phyloP scores from a whole-genome alignment of 2,797 vertebrate genomes.

The Chiroxiphia lanceolata region DNA sequence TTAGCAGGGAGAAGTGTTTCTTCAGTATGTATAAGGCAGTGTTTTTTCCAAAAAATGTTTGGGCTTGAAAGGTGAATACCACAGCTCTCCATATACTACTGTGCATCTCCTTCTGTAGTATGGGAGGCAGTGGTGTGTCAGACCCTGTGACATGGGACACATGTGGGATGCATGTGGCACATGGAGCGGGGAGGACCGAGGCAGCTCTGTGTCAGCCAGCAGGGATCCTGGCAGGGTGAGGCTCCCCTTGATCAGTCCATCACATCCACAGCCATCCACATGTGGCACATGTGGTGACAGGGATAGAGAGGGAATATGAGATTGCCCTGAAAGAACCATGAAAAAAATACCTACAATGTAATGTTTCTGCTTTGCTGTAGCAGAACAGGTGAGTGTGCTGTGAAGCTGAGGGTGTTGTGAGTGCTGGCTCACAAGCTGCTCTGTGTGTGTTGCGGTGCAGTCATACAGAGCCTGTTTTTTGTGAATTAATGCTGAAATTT shows the following conservation, averaged over 20 bases:
- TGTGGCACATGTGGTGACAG: fast-evolving
- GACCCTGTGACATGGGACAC: fast-evolving
- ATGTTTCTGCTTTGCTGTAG: not conserved
- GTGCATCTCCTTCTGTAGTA: not conserved
- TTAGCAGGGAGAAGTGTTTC: not conserved
- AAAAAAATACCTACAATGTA: not conserved
- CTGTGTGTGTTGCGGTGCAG: fast-evolving
- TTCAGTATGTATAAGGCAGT: not conserved
- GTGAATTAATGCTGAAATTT: not conserved
- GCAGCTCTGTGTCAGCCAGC: not conserved
- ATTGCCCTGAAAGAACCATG: not conserved
- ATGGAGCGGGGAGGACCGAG: fast-evolving
- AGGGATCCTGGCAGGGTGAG: not conserved
- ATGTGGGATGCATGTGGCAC: fast-evolving
- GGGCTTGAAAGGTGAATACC: not conserved
- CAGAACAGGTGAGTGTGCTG: not conserved
- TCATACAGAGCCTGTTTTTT: not conserved
- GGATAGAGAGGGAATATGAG: not conserved
- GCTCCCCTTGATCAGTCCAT: not conserved
- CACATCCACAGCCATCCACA: not conserved
- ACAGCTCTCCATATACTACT: not conserved
- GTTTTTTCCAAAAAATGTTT: not conserved
- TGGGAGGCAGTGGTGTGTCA: not conserved
- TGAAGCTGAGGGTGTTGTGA: not conserved
- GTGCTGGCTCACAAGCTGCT: not conserved